A percentile compares a stretch with the other conserved stretches of the same genome.
Evolutionary conservation across 2,113 vertebrate genomes (phyloP).

Genomic region (Grus americana): DNA sequence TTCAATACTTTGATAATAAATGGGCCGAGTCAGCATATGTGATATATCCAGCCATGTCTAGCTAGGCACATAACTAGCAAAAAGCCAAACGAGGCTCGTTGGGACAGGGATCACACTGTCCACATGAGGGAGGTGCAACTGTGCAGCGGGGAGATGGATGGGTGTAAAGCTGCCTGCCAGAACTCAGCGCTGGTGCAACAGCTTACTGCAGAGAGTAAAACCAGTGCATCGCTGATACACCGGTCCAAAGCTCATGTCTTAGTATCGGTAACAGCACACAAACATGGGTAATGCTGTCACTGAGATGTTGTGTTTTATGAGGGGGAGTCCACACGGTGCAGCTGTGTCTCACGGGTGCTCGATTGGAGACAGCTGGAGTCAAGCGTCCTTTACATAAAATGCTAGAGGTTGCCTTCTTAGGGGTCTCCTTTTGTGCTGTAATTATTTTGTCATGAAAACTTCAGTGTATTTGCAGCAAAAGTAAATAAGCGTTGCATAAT

Average conservation of each 20-base stretch:
- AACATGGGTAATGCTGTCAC: neutral
- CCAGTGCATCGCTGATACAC: neutral
- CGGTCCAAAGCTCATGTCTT: neutral
- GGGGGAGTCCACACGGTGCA: rapidly evolving
- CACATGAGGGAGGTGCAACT: rapidly evolving
- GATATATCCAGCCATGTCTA: neutral
- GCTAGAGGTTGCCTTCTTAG: neutral
- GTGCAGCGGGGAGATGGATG: rapidly evolving
- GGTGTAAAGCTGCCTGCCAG: no score
- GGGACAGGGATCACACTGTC: rapidly evolving
- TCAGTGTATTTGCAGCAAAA: neutral
- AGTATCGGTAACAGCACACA: neutral
- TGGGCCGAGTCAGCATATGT: neutral
- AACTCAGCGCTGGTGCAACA: neutral
- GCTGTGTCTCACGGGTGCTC: rapidly evolving
- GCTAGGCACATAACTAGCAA: neutral
- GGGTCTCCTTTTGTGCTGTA: neutral
- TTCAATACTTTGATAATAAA: neutral
- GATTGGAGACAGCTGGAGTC: neutral
- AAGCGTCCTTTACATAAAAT: neutral
- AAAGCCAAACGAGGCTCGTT: neutral
- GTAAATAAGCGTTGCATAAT: neutral
- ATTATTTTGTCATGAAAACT: neutral
- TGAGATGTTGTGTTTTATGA: neutral
- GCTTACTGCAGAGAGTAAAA: neutral